phyloP scores from a whole-genome alignment of 2,888 invertebrate genomes.

The Rotaria sp. region DNA sequence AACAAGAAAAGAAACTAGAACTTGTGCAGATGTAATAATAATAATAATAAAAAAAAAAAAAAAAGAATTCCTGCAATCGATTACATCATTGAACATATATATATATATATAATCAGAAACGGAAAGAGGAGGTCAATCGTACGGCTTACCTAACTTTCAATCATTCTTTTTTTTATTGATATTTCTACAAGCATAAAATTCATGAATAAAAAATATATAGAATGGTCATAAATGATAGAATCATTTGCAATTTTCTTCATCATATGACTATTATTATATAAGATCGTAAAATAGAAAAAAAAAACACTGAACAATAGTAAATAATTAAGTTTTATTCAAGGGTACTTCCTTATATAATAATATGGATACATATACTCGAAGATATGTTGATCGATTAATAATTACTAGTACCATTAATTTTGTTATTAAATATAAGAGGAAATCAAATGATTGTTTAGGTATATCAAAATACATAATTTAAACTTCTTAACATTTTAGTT shows the following conservation, averaged over 20 bases:
- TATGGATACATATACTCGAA: not conserved
- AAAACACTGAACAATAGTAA: not conserved
- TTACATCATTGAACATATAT: not conserved
- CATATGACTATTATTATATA: not conserved
- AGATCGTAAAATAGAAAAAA: not conserved
- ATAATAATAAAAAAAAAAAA: not conserved
- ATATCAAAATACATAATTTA: not conserved
- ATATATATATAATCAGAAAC: not conserved
- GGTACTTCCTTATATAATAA: not conserved
- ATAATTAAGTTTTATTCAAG: not conserved
- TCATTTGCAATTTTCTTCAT: not conserved
- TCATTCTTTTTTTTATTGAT: not conserved
- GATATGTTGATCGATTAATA: not conserved
- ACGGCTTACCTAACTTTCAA: constrained; percentile 3
- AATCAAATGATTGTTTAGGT: not conserved
- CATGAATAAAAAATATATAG: not conserved
- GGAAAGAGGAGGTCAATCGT: not conserved
- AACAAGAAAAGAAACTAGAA: constrained; percentile 8
- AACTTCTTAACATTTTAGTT: not conserved
- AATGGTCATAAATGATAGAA: not conserved
- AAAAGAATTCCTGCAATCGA: not conserved
- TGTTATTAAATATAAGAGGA: not conserved
- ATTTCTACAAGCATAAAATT: not conserved
- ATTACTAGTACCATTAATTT: not conserved
- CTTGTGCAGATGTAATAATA: not conserved